Evolutionary conservation across 2,888 invertebrate genomes (phyloP).

Genomic region (Agrotis clavis): DNA sequence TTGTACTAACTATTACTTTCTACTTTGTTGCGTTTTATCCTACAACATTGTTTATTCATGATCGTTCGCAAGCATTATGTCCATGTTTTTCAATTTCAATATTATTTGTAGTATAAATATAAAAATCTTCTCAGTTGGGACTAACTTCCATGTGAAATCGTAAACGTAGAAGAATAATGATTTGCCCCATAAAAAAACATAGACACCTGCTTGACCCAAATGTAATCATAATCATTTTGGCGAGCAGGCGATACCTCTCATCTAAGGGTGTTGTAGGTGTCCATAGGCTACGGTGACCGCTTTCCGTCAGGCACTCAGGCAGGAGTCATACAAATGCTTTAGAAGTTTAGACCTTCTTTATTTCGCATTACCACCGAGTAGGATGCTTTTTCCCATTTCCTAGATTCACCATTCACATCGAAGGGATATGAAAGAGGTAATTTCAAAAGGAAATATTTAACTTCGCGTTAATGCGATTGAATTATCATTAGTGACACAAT

Average conservation of each 20-base stretch:
- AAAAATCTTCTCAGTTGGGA: too few species aligned
- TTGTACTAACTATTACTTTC: constrained; percentile 65
- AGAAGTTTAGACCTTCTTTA: too few species aligned
- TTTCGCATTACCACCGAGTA: background rate
- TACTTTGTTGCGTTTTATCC: constrained; percentile 71
- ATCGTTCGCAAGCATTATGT: background rate
- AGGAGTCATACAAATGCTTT: too few species aligned
- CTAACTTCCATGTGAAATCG: too few species aligned
- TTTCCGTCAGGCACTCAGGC: too few species aligned
- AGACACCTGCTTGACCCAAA: too few species aligned
- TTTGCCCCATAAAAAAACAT: too few species aligned
- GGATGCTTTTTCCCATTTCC: background rate
- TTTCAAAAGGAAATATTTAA: constrained; percentile 10
- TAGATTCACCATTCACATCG: background rate
- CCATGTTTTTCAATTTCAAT: background rate
- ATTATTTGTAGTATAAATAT: background rate
- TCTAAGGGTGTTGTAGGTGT: too few species aligned
- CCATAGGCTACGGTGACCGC: too few species aligned
- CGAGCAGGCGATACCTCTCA: too few species aligned
- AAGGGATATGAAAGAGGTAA: background rate
- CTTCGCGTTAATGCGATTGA: background rate
- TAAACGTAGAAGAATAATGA: too few species aligned
- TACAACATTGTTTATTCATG: constrained; percentile 58
- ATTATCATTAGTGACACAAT: constrained; percentile 5
- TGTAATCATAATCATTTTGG: too few species aligned